phyloP scores from a whole-genome alignment of 2,113 vertebrate genomes.

The Gasterosteus aculeatus region DNA sequence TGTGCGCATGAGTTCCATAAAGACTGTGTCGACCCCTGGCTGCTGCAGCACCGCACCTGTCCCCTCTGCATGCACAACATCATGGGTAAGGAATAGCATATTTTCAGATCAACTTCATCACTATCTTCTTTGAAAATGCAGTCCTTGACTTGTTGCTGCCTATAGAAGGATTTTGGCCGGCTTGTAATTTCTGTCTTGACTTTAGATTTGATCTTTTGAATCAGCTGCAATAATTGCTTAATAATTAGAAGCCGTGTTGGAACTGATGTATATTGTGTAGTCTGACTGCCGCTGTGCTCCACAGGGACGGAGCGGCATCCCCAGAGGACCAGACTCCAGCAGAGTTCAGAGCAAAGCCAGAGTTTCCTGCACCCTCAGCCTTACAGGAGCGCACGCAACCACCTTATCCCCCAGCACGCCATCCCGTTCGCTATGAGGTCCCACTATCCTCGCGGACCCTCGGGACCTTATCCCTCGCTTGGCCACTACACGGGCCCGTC shows the following conservation, averaged over 20 bases:
- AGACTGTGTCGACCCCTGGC: constrained; percentile 96
- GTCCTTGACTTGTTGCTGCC: neutral
- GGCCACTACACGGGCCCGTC: constrained; percentile 84
- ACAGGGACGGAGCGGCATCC: constrained; percentile 77
- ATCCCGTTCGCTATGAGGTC: constrained; percentile 81
- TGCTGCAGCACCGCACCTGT: constrained; percentile 93
- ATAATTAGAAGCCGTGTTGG: neutral
- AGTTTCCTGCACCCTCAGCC: constrained; percentile 88
- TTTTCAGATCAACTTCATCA: neutral
- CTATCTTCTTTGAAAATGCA: neutral
- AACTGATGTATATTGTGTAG: neutral
- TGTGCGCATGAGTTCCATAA: constrained; percentile 97
- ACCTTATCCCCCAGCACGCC: constrained; percentile 82
- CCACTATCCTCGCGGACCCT: constrained; percentile 80
- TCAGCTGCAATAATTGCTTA: neutral
- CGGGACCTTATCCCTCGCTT: constrained; percentile 78
- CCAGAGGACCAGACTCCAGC: constrained; percentile 74
- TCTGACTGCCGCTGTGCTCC: constrained; percentile 32
- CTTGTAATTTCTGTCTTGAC: neutral
- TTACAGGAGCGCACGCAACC: constrained; percentile 85
- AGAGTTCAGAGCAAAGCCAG: constrained; percentile 82
- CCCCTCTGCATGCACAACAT: constrained; percentile 99
- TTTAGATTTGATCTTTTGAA: neutral
- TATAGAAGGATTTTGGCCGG: neutral
- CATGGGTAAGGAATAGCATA: constrained; percentile 84